Percentiles rank a stretch among this genome's conserved stretches.
Evolutionary conservation across 35 echinoderm and acorn worm genomes (phyloP).

Genomic region (Lytechinus variegatus): DNA sequence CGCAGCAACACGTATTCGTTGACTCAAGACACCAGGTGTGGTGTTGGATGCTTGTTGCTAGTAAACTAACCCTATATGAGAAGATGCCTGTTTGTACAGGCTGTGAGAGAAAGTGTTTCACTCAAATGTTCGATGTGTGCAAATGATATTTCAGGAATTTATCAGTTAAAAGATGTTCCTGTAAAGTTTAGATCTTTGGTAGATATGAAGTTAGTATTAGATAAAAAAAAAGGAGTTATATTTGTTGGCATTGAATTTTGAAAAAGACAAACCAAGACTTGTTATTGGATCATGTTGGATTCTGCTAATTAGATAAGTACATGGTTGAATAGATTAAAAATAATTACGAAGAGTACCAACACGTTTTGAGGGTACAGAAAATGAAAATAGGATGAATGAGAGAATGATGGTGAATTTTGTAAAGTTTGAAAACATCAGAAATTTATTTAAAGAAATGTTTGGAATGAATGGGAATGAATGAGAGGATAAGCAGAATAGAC

Average conservation of each 20-base stretch:
- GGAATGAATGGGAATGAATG: too few species aligned
- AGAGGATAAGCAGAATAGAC: too few species aligned
- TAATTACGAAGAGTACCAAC: too few species aligned
- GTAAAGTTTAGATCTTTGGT: background rate
- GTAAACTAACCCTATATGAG: background rate
- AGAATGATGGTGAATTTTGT: too few species aligned
- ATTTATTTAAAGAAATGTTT: too few species aligned
- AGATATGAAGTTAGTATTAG: background rate
- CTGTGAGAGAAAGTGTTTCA: background rate
- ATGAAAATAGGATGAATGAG: too few species aligned
- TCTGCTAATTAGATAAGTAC: too few species aligned
- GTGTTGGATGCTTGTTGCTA: background rate
- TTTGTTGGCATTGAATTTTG: background rate
- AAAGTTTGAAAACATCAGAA: too few species aligned
- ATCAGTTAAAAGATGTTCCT: background rate
- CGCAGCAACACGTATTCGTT: constrained; percentile 13
- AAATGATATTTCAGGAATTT: background rate
- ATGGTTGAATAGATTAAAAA: too few species aligned
- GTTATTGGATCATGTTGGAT: too few species aligned
- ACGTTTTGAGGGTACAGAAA: too few species aligned
- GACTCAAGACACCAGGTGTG: constrained; percentile 28
- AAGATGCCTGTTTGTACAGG: background rate
- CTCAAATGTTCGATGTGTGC: background rate
- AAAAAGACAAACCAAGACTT: background rate
- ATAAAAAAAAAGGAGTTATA: background rate